These are phyloP conservation scores for Busseola fusca DNA, from an alignment of 2,888 invertebrate genomes.

Conservation along the genomic window DNA sequence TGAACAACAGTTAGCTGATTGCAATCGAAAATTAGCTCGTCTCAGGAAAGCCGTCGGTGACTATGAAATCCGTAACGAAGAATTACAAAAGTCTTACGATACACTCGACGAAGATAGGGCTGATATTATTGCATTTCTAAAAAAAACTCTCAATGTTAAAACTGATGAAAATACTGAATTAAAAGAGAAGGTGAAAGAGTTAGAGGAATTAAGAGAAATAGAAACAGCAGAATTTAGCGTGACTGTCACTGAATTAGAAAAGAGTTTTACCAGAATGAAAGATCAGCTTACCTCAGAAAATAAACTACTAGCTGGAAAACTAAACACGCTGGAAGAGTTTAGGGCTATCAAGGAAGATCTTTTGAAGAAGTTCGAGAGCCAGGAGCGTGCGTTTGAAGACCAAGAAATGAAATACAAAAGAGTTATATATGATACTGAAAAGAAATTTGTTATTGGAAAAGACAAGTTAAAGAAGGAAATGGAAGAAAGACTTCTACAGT, in stretches of 20 bases:
- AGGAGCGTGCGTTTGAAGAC: conserved; percentile 92
- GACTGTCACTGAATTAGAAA: conserved; percentile 91
- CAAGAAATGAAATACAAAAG: conserved; percentile 94
- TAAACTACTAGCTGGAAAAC: conserved; percentile 94
- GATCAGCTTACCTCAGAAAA: conserved; percentile 96
- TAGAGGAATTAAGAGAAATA: conserved; percentile 91
- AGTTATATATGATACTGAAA: conserved; percentile 93
- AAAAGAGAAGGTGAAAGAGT: conserved; percentile 92
- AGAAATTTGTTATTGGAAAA: conserved; percentile 93
- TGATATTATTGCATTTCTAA: conserved; percentile 95
- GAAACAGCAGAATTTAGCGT: conserved; percentile 91
- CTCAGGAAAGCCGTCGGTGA: conserved; percentile 90
- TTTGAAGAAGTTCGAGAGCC: conserved; percentile 94
- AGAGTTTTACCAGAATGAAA: conserved; percentile 93
- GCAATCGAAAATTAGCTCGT: conserved; percentile 94
- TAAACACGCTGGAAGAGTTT: conserved; percentile 97
- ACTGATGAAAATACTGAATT: conserved; percentile 90
- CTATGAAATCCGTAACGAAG: conserved; percentile 92
- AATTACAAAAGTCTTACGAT: conserved; percentile 89
- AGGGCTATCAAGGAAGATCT: conserved; percentile 94
- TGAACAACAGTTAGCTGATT: conserved; percentile 94
- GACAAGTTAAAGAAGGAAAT: conserved; percentile 95
- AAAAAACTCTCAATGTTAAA: conserved; percentile 92
- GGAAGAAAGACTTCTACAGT: conserved; percentile 93
- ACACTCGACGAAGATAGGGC: conserved; percentile 94